A percentile compares a stretch with the other conserved stretches of the same genome.
phyloP scores from a whole-genome alignment of 1,140 invertebrate species.

The Eumeta japonica region DNA sequence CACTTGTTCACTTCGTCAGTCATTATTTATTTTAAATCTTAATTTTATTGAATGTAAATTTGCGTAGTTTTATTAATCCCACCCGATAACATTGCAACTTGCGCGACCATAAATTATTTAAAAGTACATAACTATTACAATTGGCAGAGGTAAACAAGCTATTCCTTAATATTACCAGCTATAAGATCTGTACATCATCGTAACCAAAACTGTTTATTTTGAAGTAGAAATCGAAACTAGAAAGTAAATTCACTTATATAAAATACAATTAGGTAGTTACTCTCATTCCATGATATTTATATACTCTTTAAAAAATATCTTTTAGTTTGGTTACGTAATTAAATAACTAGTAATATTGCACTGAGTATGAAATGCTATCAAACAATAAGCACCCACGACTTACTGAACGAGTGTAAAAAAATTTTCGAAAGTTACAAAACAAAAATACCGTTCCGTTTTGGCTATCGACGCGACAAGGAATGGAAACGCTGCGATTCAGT shows the following conservation, averaged over 20 bases:
- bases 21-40: too few relatives aligned
- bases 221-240: slow-evolving; percentile 43
- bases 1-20: too few relatives aligned
- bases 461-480: too few relatives aligned
- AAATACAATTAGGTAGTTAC: slow-evolving; percentile 58
- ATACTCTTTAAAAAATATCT: slow-evolving; percentile 53
- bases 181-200: slow-evolving; percentile 55
- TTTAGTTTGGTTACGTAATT: slow-evolving; percentile 62
- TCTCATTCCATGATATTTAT: slow-evolving; percentile 48
- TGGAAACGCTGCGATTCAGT: too few relatives aligned
- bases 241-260: slow-evolving; percentile 52
- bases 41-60: too few relatives aligned
- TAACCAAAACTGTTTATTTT: slow-evolving; percentile 54
- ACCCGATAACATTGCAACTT: too few relatives aligned
- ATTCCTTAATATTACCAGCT: slow-evolving; percentile 57
- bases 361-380: slow-evolving; percentile 60
- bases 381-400: slow-evolving; percentile 57
- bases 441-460: too few relatives aligned
- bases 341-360: slow-evolving; percentile 66
- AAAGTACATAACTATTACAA: slow-evolving; percentile 56
- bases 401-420: slow-evolving; percentile 32
- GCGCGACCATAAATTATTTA: slow-evolving; percentile 56
- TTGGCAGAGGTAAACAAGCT: slow-evolving; percentile 60
- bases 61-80: too few relatives aligned
- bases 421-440: too few relatives aligned